These are phyloP conservation scores for Esperia sulphurella DNA, from an alignment of 2,888 invertebrate genomes.

Conservation along the genomic window DNA sequence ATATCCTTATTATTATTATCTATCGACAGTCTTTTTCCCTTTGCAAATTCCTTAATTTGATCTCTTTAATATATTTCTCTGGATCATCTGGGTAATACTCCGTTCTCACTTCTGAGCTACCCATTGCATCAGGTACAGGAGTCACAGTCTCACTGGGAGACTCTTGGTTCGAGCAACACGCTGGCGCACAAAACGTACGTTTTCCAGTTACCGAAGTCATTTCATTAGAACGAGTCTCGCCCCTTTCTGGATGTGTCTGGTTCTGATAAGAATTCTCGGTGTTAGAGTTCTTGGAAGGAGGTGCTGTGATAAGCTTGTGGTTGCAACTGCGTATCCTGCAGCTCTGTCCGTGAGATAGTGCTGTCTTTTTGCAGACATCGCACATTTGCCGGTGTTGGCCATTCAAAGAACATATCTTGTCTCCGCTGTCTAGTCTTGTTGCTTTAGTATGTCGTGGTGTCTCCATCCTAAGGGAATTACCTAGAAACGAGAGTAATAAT, in stretches of 20 bases:
- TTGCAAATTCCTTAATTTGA: constrained; percentile 23
- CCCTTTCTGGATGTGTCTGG: neutral
- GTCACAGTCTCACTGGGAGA: constrained; percentile 48
- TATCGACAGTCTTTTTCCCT: constrained; percentile 25
- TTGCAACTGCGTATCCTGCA: neutral
- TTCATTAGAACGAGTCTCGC: neutral
- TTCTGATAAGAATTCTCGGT: neutral
- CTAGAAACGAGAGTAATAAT: constrained; percentile 28
- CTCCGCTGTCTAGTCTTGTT: constrained; percentile 16
- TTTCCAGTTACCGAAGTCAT: neutral
- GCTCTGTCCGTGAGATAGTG: neutral
- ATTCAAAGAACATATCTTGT: constrained; percentile 3
- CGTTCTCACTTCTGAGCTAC: constrained; percentile 46
- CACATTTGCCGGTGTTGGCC: neutral
- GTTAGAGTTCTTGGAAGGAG: neutral
- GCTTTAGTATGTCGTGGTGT: constrained; percentile 18
- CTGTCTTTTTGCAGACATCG: neutral
- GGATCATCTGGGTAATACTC: constrained; percentile 62
- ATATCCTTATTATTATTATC: constrained; percentile 1
- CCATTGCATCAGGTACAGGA: constrained; percentile 13
- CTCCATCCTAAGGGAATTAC: constrained; percentile 47
- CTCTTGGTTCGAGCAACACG: constrained; percentile 29
- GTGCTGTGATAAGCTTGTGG: neutral
- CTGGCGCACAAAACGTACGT: constrained; percentile 1
- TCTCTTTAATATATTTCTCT: constrained; percentile 50